A percentile compares a stretch with the other conserved stretches of the same genome.
Evolutionary conservation across 1,140 invertebrate species (phyloP).

Genomic region (Bombus balteatus): DNA sequence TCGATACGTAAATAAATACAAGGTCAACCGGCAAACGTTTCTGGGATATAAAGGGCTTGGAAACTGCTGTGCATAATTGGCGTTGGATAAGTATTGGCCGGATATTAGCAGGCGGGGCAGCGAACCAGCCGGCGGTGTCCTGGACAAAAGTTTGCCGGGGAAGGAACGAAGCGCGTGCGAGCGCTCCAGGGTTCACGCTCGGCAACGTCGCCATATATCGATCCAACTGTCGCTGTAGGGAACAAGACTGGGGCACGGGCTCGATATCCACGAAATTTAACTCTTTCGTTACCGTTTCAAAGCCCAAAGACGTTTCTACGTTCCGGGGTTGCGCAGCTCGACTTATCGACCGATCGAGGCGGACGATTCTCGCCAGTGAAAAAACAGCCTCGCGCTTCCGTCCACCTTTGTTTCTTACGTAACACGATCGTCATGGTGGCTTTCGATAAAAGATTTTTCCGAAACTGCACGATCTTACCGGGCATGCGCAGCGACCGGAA

Average conservation of each 20-base stretch:
- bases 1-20: slow-evolving; percentile 79
- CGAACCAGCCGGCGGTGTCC: too few species aligned
- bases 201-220: slow-evolving; percentile 71
- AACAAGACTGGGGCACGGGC: slow-evolving; percentile 65
- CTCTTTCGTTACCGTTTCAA: slow-evolving; percentile 53
- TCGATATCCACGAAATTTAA: slow-evolving; percentile 62
- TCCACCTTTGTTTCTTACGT: background rate
- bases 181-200: slow-evolving; percentile 64
- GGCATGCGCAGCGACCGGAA: background rate
- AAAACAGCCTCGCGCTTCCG: too few species aligned
- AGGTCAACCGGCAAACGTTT: slow-evolving; percentile 74
- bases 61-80: slow-evolving; percentile 64
- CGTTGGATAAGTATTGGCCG: slow-evolving; percentile 55
- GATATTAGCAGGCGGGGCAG: background rate
- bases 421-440: background rate
- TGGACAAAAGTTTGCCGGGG: slow-evolving; percentile 39
- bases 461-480: too few species aligned
- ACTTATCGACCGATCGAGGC: slow-evolving; percentile 6
- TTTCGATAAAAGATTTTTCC: too few species aligned
- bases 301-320: background rate
- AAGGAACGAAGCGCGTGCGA: slow-evolving; percentile 47
- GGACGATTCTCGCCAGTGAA: background rate
- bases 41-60: slow-evolving; percentile 71
- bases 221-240: slow-evolving; percentile 67
- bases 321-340: too few species aligned